Percentiles rank a stretch among this genome's conserved stretches.
phyloP scores from a whole-genome alignment of 2,797 vertebrate species.

The Bradypus variegatus region DNA sequence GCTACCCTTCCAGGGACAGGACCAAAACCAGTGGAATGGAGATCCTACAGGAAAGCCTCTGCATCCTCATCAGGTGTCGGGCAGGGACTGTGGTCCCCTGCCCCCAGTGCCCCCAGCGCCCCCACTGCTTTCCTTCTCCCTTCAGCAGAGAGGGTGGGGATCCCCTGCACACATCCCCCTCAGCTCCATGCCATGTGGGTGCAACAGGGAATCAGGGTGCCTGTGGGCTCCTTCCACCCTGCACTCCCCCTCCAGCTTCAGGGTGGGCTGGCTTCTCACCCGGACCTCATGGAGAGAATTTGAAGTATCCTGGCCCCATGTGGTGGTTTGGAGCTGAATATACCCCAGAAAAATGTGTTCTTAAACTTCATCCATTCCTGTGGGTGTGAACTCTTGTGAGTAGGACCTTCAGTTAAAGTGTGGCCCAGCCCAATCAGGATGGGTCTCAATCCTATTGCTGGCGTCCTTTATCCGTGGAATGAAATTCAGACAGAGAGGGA shows the following conservation, averaged over 20 bases:
- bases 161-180: not conserved
- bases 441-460: too few relatives aligned
- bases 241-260: not conserved
- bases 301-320: not conserved
- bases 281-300: not conserved
- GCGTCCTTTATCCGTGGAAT: too few relatives aligned
- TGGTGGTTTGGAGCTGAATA: too few relatives aligned
- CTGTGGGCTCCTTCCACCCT: not conserved
- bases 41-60: not conserved
- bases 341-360: too few relatives aligned
- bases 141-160: not conserved
- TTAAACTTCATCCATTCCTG: too few relatives aligned
- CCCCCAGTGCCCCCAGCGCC: too few relatives aligned
- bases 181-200: accelerated
- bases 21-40: not conserved
- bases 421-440: too few relatives aligned
- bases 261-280: not conserved
- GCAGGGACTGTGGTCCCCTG: not conserved
- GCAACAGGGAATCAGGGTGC: not conserved
- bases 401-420: too few relatives aligned
- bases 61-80: not conserved
- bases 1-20: too few relatives aligned
- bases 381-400: too few relatives aligned
- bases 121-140: not conserved
- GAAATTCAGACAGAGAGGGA: too few relatives aligned